phyloP scores from a whole-genome alignment of 2,888 invertebrate species.

The Oligia fasciuncula region DNA sequence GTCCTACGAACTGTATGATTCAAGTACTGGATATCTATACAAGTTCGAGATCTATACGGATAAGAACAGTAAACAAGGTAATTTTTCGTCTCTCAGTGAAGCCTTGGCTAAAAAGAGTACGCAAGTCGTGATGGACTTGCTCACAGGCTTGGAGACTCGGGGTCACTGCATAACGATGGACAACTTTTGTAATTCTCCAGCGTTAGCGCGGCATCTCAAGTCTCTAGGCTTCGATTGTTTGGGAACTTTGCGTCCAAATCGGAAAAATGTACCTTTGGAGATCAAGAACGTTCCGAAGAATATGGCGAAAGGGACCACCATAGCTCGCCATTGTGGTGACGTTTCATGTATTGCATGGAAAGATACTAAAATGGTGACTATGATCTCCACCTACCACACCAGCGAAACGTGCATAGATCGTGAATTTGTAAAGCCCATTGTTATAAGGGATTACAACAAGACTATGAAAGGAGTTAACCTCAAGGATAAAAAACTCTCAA shows the following conservation, averaged over 20 bases:
- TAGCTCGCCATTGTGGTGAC: slow-evolving; percentile 4
- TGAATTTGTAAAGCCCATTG: background rate
- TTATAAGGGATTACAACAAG: slow-evolving; percentile 7
- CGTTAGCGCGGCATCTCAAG: slow-evolving; percentile 8
- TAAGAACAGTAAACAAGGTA: background rate
- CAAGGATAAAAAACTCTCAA: background rate
- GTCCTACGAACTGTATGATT: slow-evolving; percentile 1
- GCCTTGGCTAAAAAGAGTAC: background rate
- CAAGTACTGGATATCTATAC: background rate
- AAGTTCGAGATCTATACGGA: background rate
- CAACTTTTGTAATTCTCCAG: slow-evolving; percentile 8
- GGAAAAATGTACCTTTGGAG: slow-evolving; percentile 1
- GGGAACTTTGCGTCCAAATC: slow-evolving; percentile 5
- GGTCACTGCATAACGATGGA: slow-evolving; percentile 12
- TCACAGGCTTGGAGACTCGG: slow-evolving; percentile 2
- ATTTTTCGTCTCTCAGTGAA: background rate
- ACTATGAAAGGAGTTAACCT: background rate
- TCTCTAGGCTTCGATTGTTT: slow-evolving; percentile 11
- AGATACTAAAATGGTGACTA: background rate
- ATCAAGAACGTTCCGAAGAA: background rate
- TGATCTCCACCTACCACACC: slow-evolving; percentile 6
- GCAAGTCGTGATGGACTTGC: slow-evolving; percentile 2
- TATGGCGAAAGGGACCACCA: background rate
- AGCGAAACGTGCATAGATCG: background rate
- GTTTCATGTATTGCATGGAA: slow-evolving; percentile 11